Conservation (phyloP, 2,888 invertebrate species). For the Anodontia alba region DNA sequence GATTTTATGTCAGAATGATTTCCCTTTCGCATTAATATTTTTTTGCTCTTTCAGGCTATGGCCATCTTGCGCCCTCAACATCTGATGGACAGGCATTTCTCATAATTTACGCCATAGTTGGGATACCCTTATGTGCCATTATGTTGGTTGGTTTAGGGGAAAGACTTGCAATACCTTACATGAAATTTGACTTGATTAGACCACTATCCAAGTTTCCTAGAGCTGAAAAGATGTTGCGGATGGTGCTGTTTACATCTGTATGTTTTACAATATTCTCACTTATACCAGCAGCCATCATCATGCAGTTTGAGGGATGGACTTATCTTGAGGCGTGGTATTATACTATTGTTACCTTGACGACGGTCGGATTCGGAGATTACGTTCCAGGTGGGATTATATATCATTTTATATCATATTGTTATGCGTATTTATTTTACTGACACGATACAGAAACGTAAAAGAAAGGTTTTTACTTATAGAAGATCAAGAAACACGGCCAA, state of each 20-base stretch:
- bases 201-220: conserved; percentile 37
- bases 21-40: no score
- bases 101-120: conserved; percentile 59
- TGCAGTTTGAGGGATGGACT: conserved; percentile 66
- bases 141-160: conserved; percentile 55
- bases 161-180: conserved; percentile 42
- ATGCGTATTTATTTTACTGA: no score
- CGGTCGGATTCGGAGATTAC: conserved; percentile 73
- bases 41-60: conserved; percentile 63
- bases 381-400: conserved; percentile 68
- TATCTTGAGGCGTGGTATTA: conserved; percentile 69
- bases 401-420: no score
- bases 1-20: no score
- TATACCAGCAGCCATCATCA: conserved; percentile 56
- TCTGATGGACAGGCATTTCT: conserved; percentile 59
- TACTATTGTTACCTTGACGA: conserved; percentile 69
- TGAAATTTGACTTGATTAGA: conserved; percentile 35
- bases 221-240: conserved; percentile 33
- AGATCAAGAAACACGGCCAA: no score
- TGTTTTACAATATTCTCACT: conserved; percentile 41
- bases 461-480: neutral
- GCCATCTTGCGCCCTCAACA: conserved; percentile 62
- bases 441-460: neutral
- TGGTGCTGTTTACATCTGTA: conserved; percentile 22
- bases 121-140: conserved; percentile 58